Percentiles rank a stretch among this genome's conserved stretches.
Conservation (phyloP, 2,113 vertebrate genomes). For the Raja brachyura region DNA sequence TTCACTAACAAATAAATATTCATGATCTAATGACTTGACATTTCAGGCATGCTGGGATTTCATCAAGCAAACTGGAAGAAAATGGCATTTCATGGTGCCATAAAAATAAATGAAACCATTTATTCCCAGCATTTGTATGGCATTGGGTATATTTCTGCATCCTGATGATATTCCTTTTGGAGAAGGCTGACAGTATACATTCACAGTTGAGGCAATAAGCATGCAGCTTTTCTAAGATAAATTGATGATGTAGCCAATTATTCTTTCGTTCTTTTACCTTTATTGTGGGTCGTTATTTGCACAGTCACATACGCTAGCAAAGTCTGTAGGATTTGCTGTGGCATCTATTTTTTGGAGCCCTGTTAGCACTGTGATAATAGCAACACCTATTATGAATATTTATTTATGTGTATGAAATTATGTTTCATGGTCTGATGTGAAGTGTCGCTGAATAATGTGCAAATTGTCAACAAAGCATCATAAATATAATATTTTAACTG, state of each 20-base stretch:
- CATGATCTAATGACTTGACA: constrained; percentile 15
- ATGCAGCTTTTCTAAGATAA: background rate
- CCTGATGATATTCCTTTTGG: background rate
- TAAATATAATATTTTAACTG: too few relatives aligned
- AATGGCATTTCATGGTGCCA: background rate
- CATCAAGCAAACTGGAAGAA: background rate
- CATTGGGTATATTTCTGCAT: background rate
- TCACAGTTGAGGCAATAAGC: background rate
- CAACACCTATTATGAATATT: too few relatives aligned
- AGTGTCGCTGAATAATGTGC: too few relatives aligned
- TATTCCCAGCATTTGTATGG: constrained; percentile 1
- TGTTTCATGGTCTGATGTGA: too few relatives aligned
- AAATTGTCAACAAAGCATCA: too few relatives aligned
- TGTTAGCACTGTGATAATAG: too few relatives aligned
- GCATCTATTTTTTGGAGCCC: too few relatives aligned
- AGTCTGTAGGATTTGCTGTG: background rate
- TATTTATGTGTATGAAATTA: too few relatives aligned
- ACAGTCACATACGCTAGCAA: background rate
- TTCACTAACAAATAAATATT: background rate
- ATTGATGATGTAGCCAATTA: background rate
- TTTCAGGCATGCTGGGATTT: constrained; percentile 25
- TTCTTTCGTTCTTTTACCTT: background rate
- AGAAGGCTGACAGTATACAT: background rate
- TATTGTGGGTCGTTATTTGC: background rate
- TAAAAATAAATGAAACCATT: constrained; percentile 30